A percentile compares a stretch with the other conserved stretches of the same genome.
These are phyloP conservation scores for Crotalus helleri DNA, from an alignment of 2,113 vertebrate species.

Conservation along the genomic window DNA sequence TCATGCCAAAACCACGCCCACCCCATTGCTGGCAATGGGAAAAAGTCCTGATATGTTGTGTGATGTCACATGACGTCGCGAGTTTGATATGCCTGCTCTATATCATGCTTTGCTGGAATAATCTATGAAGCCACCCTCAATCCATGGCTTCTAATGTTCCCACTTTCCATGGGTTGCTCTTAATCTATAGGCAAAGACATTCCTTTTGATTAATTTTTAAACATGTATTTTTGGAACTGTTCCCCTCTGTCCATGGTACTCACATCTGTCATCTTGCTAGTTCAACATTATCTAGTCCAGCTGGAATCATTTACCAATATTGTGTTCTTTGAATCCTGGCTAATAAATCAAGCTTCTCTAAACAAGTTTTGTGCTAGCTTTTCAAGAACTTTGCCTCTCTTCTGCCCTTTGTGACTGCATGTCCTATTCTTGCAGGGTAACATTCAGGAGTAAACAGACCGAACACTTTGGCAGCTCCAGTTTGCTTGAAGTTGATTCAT, in stretches of 20 bases:
- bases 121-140: neutral
- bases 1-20: too few species aligned
- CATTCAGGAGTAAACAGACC: slow-evolving; percentile 55
- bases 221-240: neutral
- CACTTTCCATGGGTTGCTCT: neutral
- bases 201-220: neutral
- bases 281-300: neutral
- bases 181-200: neutral
- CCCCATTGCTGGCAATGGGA: too few species aligned
- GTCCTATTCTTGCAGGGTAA: slow-evolving; percentile 25
- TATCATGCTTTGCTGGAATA: neutral
- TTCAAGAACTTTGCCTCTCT: fast-evolving
- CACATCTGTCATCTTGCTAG: neutral
- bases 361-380: neutral
- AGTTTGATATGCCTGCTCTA: too few species aligned
- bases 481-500: slow-evolving; percentile 36
- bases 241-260: neutral
- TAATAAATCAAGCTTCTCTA: slow-evolving; percentile 4
- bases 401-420: slow-evolving; percentile 50
- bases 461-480: slow-evolving; percentile 53
- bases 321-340: neutral
- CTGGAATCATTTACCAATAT: neutral
- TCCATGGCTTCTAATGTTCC: neutral
- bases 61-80: too few species aligned
- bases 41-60: too few species aligned